A percentile compares a stretch with the other conserved stretches of the same genome.
Conservation (phyloP, 2,888 invertebrate species). For the Andrena praecox region DNA sequence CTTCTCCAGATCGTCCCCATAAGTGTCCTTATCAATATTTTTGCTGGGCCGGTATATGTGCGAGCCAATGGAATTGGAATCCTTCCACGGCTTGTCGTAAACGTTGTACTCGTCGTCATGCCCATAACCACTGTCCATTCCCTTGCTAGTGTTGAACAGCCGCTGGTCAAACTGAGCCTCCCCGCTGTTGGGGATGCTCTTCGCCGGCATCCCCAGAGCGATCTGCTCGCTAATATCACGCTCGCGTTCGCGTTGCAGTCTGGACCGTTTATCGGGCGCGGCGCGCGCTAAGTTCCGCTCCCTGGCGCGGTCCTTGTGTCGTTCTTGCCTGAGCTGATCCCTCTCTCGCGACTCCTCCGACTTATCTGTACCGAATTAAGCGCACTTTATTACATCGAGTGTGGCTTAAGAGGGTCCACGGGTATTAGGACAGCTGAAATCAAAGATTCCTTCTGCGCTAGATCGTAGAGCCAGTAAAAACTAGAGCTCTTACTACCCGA, state of each 20-base stretch:
- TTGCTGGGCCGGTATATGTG: constrained; percentile 96
- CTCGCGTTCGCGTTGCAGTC: constrained; percentile 95
- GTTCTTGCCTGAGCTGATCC: constrained; percentile 94
- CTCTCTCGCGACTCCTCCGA: constrained; percentile 92
- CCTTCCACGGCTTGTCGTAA: constrained; percentile 99
- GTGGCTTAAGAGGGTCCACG: no score
- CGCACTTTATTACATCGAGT: not conserved
- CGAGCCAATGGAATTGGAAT: constrained; percentile 93
- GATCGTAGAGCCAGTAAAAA: no score
- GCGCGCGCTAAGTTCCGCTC: constrained; percentile 97
- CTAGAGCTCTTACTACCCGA: no score
- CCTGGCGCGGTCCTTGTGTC: constrained; percentile 95
- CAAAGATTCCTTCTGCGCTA: no score
- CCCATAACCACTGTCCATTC: constrained; percentile 97
- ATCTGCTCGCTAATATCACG: constrained; percentile 99
- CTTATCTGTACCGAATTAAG: constrained; percentile 82
- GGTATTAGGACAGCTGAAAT: no score
- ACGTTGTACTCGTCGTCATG: constrained; percentile 99
- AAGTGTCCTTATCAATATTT: constrained; percentile 95
- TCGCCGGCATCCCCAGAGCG: constrained; percentile 97
- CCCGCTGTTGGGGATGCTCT: constrained; percentile 88
- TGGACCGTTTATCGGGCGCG: constrained; percentile 96
- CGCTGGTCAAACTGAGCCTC: constrained; percentile 98
- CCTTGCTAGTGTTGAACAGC: constrained; percentile 96
- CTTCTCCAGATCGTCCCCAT: constrained; percentile 95